A percentile compares a stretch with the other conserved stretches of the same genome.
Conservation (phyloP, 2,797 vertebrate genomes). For the Oryzias sinensis region DNA sequence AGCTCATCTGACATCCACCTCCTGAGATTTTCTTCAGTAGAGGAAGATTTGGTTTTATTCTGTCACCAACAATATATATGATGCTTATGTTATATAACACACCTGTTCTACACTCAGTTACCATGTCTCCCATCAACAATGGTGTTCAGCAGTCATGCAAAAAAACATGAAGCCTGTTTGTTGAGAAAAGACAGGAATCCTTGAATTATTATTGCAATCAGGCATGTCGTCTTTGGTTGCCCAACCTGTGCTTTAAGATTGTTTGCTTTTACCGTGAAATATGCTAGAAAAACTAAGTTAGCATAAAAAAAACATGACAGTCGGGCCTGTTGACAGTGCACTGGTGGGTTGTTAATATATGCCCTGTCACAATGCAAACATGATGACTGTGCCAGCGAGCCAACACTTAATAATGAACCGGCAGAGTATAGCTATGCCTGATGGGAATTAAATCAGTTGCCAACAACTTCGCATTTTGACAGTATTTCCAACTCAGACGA, state of each 20-base stretch:
- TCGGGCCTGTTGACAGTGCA: not conserved
- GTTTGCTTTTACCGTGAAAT: too few species aligned
- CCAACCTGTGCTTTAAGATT: too few species aligned
- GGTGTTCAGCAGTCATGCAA: not conserved
- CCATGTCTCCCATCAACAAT: not conserved
- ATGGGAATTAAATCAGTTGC: not conserved
- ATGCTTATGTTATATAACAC: not conserved
- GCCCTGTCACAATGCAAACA: not conserved
- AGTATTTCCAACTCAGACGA: not conserved
- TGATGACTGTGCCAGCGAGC: not conserved
- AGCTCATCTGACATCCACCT: slow-evolving; percentile 12
- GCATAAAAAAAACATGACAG: not conserved
- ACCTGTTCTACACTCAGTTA: not conserved
- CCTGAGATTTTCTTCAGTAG: not conserved
- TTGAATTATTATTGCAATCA: too few species aligned
- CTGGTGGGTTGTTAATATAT: not conserved
- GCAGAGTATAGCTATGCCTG: not conserved
- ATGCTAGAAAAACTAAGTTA: too few species aligned
- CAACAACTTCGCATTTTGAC: not conserved
- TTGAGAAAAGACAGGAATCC: too few species aligned
- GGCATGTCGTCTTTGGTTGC: too few species aligned
- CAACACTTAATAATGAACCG: not conserved
- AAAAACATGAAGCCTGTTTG: not conserved
- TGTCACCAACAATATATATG: slow-evolving; percentile 1
- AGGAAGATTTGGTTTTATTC: slow-evolving; percentile 3